A percentile compares a stretch with the other conserved stretches of the same genome.
phyloP scores from a whole-genome alignment of 23 tunicate genomes.

The Styela clava region DNA sequence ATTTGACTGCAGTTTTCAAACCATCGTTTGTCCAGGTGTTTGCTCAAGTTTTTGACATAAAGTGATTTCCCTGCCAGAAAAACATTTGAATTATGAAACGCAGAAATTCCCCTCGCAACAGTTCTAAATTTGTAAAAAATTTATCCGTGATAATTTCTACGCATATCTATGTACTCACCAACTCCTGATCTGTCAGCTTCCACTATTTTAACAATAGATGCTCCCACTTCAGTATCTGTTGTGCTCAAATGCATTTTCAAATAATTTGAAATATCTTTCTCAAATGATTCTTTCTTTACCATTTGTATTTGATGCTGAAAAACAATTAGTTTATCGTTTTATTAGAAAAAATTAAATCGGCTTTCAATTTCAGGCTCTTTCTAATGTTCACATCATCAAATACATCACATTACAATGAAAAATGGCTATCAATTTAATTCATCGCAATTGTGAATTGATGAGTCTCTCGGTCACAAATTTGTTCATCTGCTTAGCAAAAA shows the following conservation, averaged over 20 bases:
- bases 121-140: no score
- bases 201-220: not conserved
- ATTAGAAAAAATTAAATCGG: no score
- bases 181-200: not conserved
- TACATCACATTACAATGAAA: no score
- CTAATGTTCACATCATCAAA: no score
- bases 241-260: not conserved
- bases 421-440: no score
- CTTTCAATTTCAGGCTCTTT: no score
- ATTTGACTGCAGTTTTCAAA: not conserved
- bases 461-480: no score
- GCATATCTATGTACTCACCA: not conserved
- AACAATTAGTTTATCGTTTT: not conserved
- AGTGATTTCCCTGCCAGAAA: constrained; percentile 57
- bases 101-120: no score
- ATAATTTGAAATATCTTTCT: not conserved
- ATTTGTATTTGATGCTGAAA: not conserved
- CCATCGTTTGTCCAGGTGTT: constrained; percentile 11
- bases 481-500: no score
- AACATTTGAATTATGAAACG: no score
- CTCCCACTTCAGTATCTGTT: not conserved
- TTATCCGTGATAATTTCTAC: no score
- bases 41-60: constrained; percentile 19
- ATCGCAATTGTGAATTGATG: no score
- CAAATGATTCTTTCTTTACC: not conserved